Evolutionary conservation across 1,140 invertebrate genomes (phyloP), one percentile per base, ranked within the genome.

Genomic region (Colletes latitarsis): DNA sequence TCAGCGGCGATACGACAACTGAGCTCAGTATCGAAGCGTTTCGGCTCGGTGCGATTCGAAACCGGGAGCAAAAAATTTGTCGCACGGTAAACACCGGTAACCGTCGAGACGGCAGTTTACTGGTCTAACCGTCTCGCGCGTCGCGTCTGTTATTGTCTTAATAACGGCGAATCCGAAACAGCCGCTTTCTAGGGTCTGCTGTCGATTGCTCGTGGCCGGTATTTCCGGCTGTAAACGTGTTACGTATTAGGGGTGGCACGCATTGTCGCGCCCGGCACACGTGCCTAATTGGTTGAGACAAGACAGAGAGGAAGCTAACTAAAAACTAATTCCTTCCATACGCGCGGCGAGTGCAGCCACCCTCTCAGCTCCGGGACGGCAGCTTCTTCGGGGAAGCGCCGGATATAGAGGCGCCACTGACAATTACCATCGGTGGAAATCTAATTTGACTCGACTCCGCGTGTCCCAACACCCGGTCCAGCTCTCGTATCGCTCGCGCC

Each of bases 241-340:
- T 90, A 86, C 86, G 68, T 89, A 89, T 90, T 89, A 89, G 77
- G 73, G 64, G 74, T 87, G 88, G 79, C 86, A 83, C 88, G 89
- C 85, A 93, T 92, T 92, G 90, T 93, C 91, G 83, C 87, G 87
- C 63, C 71, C 43, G 70, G 83, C 86, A 88, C 90, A 91, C 88
- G 88, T 89, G 90, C 89, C 88, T 93, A 93, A 93, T 93, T 93
- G 90, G 89, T 89, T 78, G 73, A 83, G 91, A 93, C 89, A 89
- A 77, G 77, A 81, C 78, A 78, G 77, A 60, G 83, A 68, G 88
- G 79, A 89, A 88, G 80, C 80, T 89, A 90, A 91, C 87, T 89
- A 92, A 92, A 92, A 93, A 92, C 90, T 93, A 92, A 93, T 93
- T 93, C 84, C 86, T 93, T 93, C 90, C 92, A 93, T 93, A 92